Base-by-base conservation (phyloP, 1,140 invertebrate genomes). In the Musca domestica region DNA sequence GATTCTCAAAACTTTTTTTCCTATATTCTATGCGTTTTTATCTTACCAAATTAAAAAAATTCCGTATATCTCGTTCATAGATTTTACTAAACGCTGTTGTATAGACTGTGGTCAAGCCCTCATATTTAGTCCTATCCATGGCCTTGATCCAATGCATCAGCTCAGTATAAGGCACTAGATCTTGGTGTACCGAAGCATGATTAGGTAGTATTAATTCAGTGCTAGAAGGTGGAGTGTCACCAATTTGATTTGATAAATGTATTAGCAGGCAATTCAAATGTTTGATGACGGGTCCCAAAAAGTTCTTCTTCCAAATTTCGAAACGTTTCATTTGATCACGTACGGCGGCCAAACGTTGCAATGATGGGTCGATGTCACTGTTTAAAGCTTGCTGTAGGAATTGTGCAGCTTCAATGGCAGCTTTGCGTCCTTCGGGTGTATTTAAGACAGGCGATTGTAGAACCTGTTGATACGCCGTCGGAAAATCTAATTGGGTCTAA, bases 181-280 rank as follows among this genome's bases (percentile, higher is more conserved):
- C 92, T 54, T 87, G 85, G 83, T 98, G 95, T 74, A 95, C 90
- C 49, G 85, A 84, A 71, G 86, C 86, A 79, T 95, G 92, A 67
- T 89, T 89, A 2, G 91, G 91, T 67, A 96, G 83, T 20, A 87
- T 87, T 56, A 95, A 83, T n/a, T 89, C 88, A 9, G 84, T 81
- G 63, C 71, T 76, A 41, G 76, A 75, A 19, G 74, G 6, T 6
- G 75, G 73, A 25, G 71, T 76, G 67, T 85, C 84, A 0, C 83
- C 83, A 74, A 85, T 83, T 69, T 85, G 83, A 69, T 86, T 85
- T 74, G 91, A 92, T 83, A 95, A 88, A 84, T 96, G 93, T 78
- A 96, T 95, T 70, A 98, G 95, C 47, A 95, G 85, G 85, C 97
- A 97, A 77, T 95, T 97, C 15, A 98, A 83, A 83, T 97, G 93